Evolutionary conservation across 2,113 vertebrate species (phyloP).

Genomic region (Eolophus roseicapilla): DNA sequence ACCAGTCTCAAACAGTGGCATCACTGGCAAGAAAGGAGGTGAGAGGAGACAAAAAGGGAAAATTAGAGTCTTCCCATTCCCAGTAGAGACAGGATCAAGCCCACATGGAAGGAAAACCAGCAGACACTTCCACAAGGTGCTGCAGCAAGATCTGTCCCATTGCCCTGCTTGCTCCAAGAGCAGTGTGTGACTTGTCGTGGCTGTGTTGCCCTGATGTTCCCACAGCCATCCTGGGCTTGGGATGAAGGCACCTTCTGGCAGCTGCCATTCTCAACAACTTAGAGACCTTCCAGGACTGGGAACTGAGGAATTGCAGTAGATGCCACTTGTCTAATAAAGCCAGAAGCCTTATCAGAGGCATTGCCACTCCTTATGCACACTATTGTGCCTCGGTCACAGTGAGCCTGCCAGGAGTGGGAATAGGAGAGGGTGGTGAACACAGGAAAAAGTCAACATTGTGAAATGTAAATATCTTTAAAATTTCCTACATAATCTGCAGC

Average conservation of each 20-base stretch:
- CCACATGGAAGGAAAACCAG: neutral
- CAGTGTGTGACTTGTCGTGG: fast-evolving
- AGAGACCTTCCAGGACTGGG: neutral
- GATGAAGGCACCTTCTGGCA: neutral
- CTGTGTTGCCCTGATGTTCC: neutral
- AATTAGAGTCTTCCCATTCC: neutral
- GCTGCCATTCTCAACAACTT: neutral
- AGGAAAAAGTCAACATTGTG: neutral
- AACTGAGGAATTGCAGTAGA: neutral
- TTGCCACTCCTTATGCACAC: neutral
- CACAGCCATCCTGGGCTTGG: neutral
- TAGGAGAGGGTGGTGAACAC: neutral
- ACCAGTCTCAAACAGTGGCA: neutral
- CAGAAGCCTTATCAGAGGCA: neutral
- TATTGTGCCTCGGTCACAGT: neutral
- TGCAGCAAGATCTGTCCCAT: neutral
- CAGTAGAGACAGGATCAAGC: neutral
- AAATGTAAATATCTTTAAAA: neutral
- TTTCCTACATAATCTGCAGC: neutral
- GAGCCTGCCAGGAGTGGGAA: neutral
- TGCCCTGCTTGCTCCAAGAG: neutral
- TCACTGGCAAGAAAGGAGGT: neutral
- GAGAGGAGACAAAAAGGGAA: neutral
- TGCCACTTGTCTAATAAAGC: neutral
- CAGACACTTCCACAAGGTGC: neutral